Evolutionary conservation across 2,113 vertebrate genomes (phyloP).

Genomic region (Nestor notabilis): DNA sequence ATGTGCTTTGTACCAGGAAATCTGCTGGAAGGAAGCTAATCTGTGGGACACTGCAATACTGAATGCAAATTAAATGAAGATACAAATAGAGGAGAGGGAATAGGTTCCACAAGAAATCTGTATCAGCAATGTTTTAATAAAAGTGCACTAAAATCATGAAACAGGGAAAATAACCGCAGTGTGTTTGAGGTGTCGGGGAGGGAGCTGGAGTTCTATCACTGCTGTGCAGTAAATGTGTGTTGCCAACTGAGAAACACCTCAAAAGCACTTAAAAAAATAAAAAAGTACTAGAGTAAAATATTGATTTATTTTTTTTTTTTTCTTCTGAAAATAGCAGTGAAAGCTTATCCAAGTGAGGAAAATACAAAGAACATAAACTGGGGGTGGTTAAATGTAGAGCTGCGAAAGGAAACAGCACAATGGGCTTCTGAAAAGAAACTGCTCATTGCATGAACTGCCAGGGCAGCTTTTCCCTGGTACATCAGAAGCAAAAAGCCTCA

Average conservation of each 20-base stretch:
- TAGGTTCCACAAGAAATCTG: not conserved
- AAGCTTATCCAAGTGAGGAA: slow-evolving; percentile 31
- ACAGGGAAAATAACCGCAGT: not conserved
- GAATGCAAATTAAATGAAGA: not conserved
- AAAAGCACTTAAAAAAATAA: not conserved
- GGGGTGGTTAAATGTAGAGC: not conserved
- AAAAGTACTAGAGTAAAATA: not conserved
- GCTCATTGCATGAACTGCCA: fast-evolving
- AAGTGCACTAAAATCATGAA: not conserved
- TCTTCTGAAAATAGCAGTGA: not conserved
- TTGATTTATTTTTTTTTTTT: not conserved
- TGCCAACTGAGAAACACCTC: not conserved
- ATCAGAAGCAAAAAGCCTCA: not conserved
- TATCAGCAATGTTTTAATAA: not conserved
- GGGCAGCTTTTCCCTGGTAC: not conserved
- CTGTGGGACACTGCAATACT: not conserved
- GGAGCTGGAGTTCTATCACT: not conserved
- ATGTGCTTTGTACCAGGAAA: not conserved
- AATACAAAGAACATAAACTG: not conserved
- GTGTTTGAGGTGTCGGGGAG: not conserved
- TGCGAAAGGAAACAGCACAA: not conserved
- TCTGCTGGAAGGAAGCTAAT: not conserved
- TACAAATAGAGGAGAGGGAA: not conserved
- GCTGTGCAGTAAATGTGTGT: not conserved
- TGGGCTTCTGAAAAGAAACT: not conserved